Evolutionary conservation across 2,888 invertebrate species (phyloP).

Genomic region (Melieria picta): DNA sequence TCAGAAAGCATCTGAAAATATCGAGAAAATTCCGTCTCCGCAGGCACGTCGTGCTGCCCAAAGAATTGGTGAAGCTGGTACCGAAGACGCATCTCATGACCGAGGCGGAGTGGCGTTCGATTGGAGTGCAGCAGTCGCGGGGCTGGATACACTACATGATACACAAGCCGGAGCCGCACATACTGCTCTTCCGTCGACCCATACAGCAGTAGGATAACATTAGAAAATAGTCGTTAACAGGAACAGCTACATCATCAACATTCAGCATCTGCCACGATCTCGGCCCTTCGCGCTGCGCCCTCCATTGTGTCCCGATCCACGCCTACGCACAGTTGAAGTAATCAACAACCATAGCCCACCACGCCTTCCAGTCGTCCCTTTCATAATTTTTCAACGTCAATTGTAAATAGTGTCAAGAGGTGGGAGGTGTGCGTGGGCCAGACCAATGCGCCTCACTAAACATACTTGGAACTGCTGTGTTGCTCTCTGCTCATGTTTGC

Average conservation of each 20-base stretch:
- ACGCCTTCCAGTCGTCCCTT: too few species aligned
- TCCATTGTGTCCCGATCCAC: too few species aligned
- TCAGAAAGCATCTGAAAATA: too few species aligned
- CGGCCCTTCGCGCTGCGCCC: neutral
- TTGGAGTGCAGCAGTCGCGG: slow-evolving; percentile 95
- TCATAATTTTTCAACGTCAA: too few species aligned
- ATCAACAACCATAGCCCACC: too few species aligned
- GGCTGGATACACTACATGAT: slow-evolving; percentile 99
- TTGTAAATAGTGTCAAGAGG: too few species aligned
- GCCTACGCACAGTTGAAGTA: too few species aligned
- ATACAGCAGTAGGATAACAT: slow-evolving; percentile 66
- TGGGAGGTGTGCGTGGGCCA: too few species aligned
- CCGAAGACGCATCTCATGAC: slow-evolving; percentile 94
- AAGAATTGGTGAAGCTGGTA: slow-evolving; percentile 88
- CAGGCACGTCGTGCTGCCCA: slow-evolving; percentile 95
- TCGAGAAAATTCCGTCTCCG: neutral
- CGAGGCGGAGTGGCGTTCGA: slow-evolving; percentile 91
- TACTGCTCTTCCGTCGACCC: slow-evolving; percentile 84
- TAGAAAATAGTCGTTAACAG: slow-evolving; percentile 13
- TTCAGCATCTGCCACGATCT: slow-evolving; percentile 13
- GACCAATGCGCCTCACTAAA: too few species aligned
- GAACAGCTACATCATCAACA: slow-evolving; percentile 2
- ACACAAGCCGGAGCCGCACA: slow-evolving; percentile 94
- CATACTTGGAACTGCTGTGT: too few species aligned
- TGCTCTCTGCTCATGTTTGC: too few species aligned